Conservation (phyloP, 2,797 vertebrate species). For the Siniperca obscura region DNA sequence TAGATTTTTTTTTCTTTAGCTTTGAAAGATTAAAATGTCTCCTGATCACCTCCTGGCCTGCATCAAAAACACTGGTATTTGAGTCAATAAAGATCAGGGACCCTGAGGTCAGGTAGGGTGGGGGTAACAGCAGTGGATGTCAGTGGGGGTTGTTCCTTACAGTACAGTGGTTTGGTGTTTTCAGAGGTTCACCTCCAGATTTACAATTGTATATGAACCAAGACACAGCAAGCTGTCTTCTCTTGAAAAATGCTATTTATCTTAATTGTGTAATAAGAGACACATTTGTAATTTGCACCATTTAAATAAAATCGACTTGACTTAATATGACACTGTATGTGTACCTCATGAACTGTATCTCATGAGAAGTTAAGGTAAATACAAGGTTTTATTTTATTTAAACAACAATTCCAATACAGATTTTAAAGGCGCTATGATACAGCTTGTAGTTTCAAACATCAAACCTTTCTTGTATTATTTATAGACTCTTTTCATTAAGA, state of each 20-base stretch:
- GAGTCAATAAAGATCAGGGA: background rate
- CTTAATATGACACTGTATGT: background rate
- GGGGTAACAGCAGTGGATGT: background rate
- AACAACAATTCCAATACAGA: constrained; percentile 20
- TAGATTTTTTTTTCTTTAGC: background rate
- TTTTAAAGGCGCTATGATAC: constrained; percentile 24
- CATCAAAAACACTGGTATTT: background rate
- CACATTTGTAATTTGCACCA: background rate
- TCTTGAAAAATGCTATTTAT: background rate
- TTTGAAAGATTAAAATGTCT: background rate
- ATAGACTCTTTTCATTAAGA: constrained; percentile 1
- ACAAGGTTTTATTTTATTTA: constrained; percentile 38
- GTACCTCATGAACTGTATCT: background rate
- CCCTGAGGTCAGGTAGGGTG: background rate
- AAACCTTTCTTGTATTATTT: constrained; percentile 27
- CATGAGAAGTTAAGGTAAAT: constrained; percentile 16
- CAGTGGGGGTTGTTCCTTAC: background rate
- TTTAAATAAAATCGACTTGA: background rate
- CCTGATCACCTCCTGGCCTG: background rate
- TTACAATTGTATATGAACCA: background rate
- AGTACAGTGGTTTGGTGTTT: background rate
- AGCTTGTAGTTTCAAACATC: constrained; percentile 33
- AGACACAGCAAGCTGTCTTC: background rate
- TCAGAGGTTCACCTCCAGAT: background rate
- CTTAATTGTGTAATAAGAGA: background rate